These are phyloP conservation scores for Gymnothorax javanicus DNA, from an alignment of 2,797 vertebrate species.

Conservation along the genomic window DNA sequence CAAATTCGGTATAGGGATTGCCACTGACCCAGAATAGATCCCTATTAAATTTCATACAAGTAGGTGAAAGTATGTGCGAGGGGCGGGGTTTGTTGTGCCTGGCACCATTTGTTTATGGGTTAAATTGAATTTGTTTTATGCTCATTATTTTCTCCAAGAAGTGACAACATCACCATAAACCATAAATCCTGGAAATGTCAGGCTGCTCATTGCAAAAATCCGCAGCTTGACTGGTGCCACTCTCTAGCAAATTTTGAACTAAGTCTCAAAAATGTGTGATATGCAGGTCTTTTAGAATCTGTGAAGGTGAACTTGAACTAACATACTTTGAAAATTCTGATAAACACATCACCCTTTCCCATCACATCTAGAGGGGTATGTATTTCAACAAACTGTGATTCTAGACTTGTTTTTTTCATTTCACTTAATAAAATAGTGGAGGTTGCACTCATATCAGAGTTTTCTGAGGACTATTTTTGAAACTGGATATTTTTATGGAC, in stretches of 20 bases:
- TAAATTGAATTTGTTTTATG: constrained; percentile 14
- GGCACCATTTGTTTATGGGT: constrained; percentile 14
- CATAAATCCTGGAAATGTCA: constrained; percentile 11
- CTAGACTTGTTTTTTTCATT: neutral
- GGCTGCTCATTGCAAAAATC: neutral
- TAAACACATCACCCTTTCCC: neutral
- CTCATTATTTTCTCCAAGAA: constrained; percentile 13
- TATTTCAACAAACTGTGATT: neutral
- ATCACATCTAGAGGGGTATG: neutral
- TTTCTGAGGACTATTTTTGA: neutral
- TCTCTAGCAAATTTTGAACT: neutral
- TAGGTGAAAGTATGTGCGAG: too few relatives aligned
- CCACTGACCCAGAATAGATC: too few relatives aligned
- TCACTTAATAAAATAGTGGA: neutral
- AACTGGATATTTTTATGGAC: neutral
- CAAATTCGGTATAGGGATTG: too few relatives aligned
- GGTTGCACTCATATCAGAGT: neutral
- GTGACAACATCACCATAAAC: neutral
- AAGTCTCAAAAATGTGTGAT: neutral
- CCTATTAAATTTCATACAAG: too few relatives aligned
- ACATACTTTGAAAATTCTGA: neutral
- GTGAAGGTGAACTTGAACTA: neutral
- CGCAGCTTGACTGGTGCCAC: neutral
- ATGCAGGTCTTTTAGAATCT: neutral
- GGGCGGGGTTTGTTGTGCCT: too few relatives aligned